These are phyloP conservation scores for Pseudomyrmex pallidus DNA, from an alignment of 1,140 invertebrate genomes.

Conservation along the genomic window DNA sequence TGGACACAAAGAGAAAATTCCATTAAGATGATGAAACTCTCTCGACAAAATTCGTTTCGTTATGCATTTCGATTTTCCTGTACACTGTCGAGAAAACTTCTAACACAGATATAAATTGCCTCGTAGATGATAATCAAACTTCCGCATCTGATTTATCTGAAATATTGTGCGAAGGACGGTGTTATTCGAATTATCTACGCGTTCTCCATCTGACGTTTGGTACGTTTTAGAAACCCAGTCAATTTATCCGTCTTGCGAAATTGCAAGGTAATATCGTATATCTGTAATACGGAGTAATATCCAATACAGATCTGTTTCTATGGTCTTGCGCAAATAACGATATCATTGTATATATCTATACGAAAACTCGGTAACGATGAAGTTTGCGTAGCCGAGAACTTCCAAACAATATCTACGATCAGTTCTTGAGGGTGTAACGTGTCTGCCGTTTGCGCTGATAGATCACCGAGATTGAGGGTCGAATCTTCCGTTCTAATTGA, in stretches of 20 bases:
- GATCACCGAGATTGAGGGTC: conserved; percentile 7
- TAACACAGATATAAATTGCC: background rate
- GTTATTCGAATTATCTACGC: conserved; percentile 15
- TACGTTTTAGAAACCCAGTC: conserved; percentile 40
- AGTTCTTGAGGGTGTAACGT: background rate
- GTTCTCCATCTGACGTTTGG: background rate
- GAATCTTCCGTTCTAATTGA: conserved; percentile 38
- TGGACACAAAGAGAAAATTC: background rate
- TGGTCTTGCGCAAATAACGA: conserved; percentile 5
- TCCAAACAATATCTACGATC: conserved; percentile 20
- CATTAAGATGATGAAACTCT: conserved; percentile 22
- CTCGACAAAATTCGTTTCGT: conserved; percentile 7
- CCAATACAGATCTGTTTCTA: conserved; percentile 15
- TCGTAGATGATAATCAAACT: no score
- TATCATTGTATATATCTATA: background rate
- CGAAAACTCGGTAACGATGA: conserved; percentile 4
- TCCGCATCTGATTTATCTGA: background rate
- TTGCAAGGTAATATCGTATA: conserved; percentile 26
- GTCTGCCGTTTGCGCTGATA: background rate
- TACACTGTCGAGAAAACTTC: conserved; percentile 9
- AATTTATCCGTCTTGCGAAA: conserved; percentile 49
- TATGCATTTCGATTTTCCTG: conserved; percentile 4
- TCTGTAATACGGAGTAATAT: background rate
- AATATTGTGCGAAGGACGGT: conserved; percentile 23
- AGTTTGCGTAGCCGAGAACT: conserved; percentile 28